These are phyloP conservation scores for Chromis chromis DNA, from an alignment of 2,797 vertebrate genomes.

Conservation along the genomic window DNA sequence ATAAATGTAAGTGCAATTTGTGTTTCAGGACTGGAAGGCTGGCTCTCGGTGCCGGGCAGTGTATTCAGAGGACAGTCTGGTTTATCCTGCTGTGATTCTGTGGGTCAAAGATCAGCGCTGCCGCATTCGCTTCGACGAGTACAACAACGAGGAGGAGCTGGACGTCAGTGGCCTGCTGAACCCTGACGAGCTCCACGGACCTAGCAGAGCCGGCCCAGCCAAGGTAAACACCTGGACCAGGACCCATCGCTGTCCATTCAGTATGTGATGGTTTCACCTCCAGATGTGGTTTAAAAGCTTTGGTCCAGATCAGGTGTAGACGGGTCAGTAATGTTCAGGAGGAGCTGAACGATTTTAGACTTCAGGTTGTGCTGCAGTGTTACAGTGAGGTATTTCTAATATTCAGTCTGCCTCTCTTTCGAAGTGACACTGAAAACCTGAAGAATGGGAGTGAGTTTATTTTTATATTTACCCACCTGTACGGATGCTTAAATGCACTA, in stretches of 20 bases:
- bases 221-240: constrained; percentile 18
- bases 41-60: constrained; percentile 72
- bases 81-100: constrained; percentile 74
- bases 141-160: constrained; percentile 77
- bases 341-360: too few species aligned
- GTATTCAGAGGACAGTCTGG: constrained; percentile 72
- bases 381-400: too few species aligned
- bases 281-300: too few species aligned
- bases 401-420: too few species aligned
- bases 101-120: constrained; percentile 72
- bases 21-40: constrained; percentile 69
- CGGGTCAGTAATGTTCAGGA: too few species aligned
- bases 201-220: not conserved
- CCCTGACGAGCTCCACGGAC: constrained; percentile 26
- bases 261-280: too few species aligned
- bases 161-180: constrained; percentile 63
- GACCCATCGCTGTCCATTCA: not conserved
- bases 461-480: too few species aligned
- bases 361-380: too few species aligned
- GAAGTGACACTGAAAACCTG: too few species aligned
- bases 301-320: too few species aligned
- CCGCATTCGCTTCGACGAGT: constrained; percentile 67
- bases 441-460: too few species aligned
- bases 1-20: not conserved
- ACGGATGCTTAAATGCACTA: too few species aligned